A percentile compares a stretch with the other conserved stretches of the same genome.
Evolutionary conservation across 2,113 vertebrate species (phyloP).

Genomic region (Sturnus vulgaris): DNA sequence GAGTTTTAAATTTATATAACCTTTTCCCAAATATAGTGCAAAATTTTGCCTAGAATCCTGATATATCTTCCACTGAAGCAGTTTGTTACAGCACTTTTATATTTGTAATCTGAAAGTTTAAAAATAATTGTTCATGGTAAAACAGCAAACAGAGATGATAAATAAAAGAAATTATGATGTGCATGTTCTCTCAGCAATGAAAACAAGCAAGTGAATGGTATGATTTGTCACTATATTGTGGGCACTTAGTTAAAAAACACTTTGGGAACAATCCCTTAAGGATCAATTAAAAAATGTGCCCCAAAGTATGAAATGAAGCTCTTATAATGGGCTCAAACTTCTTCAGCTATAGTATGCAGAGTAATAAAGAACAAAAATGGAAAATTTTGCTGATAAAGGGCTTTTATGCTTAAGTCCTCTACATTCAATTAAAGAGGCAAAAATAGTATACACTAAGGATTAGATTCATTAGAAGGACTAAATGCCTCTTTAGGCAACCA

Average conservation of each 20-base stretch:
- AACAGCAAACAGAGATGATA: conserved; percentile 30
- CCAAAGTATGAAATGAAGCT: conserved; percentile 32
- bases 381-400: neutral
- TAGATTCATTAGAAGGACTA: neutral
- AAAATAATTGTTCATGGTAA: conserved; percentile 29
- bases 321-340: conserved; percentile 1
- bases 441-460: neutral
- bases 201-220: neutral
- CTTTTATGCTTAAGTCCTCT: neutral
- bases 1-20: neutral
- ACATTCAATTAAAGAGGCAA: neutral
- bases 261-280: conserved; percentile 31
- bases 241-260: conserved; percentile 54
- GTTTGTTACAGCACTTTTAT: conserved; percentile 20
- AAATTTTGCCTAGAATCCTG: neutral
- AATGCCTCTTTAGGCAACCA: neutral
- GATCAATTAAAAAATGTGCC: conserved; percentile 60
- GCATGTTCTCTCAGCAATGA: neutral
- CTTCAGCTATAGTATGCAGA: neutral
- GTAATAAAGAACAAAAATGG: neutral
- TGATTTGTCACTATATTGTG: neutral
- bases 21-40: neutral
- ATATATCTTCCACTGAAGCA: neutral
- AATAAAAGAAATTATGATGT: conserved; percentile 38
- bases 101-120: neutral